Evolutionary conservation across 2,113 vertebrate species (phyloP), one percentile per base, ranked within the genome.

Genomic region (Pluvialis apricaria): DNA sequence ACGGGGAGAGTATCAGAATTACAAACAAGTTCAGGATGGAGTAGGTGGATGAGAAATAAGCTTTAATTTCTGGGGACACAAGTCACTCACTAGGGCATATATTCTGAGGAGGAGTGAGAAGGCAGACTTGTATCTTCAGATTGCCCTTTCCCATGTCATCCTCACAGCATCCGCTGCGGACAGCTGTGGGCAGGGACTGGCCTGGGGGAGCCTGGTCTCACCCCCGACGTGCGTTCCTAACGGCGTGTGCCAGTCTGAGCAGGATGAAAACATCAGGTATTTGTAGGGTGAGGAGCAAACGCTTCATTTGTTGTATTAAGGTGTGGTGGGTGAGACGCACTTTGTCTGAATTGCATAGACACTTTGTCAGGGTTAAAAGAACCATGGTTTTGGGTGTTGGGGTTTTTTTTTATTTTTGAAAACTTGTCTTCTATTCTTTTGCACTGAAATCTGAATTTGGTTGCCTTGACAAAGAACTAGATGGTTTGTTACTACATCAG

Each of bases 101-200:
- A 34, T 86, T 78, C 32, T 36, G 21, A 40, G 44, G 11, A 62
- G 55, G 51, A 72, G 21, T 15, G 17, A 13, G 54, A 54, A 57
- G 38, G 51, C 22, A 70, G 6, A 20, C 51, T 69, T n/a, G 3
- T 28, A 32, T 14, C 24, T 47, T 44, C 34, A 40, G 13, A 28
- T 26, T 52, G 26, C 26, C 54, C 34, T 57, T 45, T 22, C 31
- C 29, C 20, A 11, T 62, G 17, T 36, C 10, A 5, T 29, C 13
- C 71, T 54, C 0, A 1, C 60, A 36, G n/a, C 31, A 8, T 15
- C 64, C 1, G 1, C 15, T 49, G 45, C 38, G 25, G 29, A 22
- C 14, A 26, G 69, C 49, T 45, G 0, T 13, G 17, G 34, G n/a
- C 51, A 54, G 38, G 40, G 40, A 15, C 71, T 9, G 31, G 42